Percentiles rank a stretch among this genome's conserved stretches.
Evolutionary conservation across 2,888 invertebrate genomes (phyloP).

Genomic region (Cerceris rybyensis): DNA sequence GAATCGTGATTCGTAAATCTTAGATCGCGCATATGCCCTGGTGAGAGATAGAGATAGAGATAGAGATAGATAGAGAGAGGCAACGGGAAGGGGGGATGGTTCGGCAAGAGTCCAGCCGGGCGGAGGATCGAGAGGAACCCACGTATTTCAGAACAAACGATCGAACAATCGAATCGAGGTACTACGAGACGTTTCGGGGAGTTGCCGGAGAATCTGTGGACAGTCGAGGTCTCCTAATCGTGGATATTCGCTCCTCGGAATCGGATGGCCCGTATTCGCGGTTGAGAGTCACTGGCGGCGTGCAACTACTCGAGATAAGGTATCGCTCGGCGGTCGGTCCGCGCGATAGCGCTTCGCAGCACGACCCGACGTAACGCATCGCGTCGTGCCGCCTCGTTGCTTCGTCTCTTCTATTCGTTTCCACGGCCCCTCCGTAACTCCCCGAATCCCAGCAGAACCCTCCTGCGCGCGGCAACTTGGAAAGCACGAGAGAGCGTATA

Average conservation of each 20-base stretch:
- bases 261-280: not conserved
- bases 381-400: conserved; percentile 54
- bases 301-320: conserved; percentile 80
- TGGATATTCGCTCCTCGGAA: no score
- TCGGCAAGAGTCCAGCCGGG: no score
- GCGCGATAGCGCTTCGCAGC: conserved; percentile 76
- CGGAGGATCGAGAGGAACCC: no score
- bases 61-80: no score
- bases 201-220: no score
- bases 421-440: conserved; percentile 6
- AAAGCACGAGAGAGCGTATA: no score
- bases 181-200: not conserved
- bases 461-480: no score
- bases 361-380: conserved; percentile 66
- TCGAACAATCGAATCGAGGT: no score
- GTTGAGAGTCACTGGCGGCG: conserved; percentile 76
- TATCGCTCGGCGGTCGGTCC: conserved; percentile 72
- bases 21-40: not conserved
- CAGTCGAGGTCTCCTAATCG: no score
- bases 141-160: not conserved
- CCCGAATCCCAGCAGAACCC: not conserved
- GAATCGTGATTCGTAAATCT: not conserved
- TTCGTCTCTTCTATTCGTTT: not conserved
- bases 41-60: not conserved
- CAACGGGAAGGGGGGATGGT: no score